Conservation (phyloP, 2,113 vertebrate genomes). For the Globicephala melas region DNA sequence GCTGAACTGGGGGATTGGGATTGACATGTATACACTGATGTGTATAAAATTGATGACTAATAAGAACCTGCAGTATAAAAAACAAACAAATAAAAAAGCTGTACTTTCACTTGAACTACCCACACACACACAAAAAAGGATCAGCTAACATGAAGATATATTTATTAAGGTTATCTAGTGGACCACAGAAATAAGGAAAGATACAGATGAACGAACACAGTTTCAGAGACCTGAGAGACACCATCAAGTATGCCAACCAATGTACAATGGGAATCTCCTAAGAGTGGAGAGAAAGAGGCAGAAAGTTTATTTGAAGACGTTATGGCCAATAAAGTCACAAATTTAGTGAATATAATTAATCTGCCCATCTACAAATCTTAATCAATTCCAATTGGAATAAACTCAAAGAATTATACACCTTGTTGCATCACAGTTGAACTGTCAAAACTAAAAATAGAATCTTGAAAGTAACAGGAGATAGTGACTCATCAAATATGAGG, state of each 20-base stretch:
- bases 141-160: neutral
- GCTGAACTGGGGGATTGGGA: too few species aligned
- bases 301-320: neutral
- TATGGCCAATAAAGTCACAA: neutral
- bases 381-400: neutral
- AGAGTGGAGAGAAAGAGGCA: neutral
- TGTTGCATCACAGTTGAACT: neutral
- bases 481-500: neutral
- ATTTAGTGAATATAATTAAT: neutral
- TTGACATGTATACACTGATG: too few species aligned
- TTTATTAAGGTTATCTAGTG: neutral
- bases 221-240: neutral
- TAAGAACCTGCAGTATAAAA: too few species aligned
- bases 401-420: neutral
- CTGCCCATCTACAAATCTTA: neutral
- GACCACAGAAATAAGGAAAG: neutral
- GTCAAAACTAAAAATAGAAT: neutral
- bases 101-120: too few species aligned
- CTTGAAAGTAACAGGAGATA: neutral
- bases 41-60: too few species aligned
- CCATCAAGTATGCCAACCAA: neutral
- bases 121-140: neutral
- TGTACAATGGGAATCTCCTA: neutral
- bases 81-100: too few species aligned
- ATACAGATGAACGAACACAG: neutral